Base-by-base conservation (phyloP, 2,797 vertebrate genomes). In the Hirundo rustica region DNA sequence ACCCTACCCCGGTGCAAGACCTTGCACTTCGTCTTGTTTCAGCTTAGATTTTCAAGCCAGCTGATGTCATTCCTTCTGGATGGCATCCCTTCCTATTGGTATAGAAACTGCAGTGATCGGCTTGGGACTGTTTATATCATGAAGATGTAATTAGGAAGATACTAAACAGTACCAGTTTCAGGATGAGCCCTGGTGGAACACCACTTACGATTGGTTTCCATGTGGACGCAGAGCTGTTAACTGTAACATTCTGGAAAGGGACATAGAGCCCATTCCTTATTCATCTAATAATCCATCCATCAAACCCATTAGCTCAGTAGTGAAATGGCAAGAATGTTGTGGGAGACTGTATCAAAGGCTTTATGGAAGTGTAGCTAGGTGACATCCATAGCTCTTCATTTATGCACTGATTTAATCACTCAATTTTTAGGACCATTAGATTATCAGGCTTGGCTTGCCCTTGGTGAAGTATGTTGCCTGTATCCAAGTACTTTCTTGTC, bases 161-260 rank as follows among this genome's bases (percentile, higher is more conserved):
- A 44, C 9, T 61, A 25, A 57, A 25, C 16, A 21, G 13, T 51
- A 7, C 13, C 61, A 22, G 38, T 89, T 45, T 62, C 22, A 11
- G 2, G 44, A 16, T 42, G 60, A 53, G 23, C 34, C 10, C 10
- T 65, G n/a, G 27, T 25, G 30, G 30, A 36, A 4, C 4, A 27
- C 5, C 19, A 30, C 8, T 50, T 2, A 3, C 14, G 29, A 21
- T 9, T 32, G 27, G 3, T 67, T 94, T 89, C 23, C 1, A 0
- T 67, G 48, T 61, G 42, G 42, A 38, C 21, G 10, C 29, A 26
- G 48, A 54, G 12, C 20, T 9, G 1, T 85, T 51, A 47, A 54
- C n/a, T 75, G 8, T 74, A 38, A 42, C 26, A 16, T 5, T 74
- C 19, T 86, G n/a, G 40, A 42, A 4, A 6, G 9, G 11, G 10